phyloP scores from a whole-genome alignment of 2,888 invertebrate genomes.

The Labia minor region DNA sequence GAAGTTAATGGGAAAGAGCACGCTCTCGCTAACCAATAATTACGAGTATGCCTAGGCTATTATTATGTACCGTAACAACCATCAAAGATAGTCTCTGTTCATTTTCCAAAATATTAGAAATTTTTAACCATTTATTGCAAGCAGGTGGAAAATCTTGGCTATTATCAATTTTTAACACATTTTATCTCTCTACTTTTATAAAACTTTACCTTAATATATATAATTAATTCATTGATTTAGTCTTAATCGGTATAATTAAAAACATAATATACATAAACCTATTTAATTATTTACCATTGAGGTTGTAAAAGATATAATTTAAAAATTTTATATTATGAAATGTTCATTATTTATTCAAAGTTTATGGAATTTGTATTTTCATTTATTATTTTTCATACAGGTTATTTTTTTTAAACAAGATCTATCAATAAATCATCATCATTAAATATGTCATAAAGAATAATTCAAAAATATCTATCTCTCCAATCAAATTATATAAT shows the following conservation, averaged over 20 bases:
- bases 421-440: too few species aligned
- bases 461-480: too few species aligned
- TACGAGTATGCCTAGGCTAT: neutral
- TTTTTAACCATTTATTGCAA: neutral
- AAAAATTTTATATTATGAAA: too few species aligned
- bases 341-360: too few species aligned
- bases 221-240: neutral
- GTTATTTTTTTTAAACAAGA: too few species aligned
- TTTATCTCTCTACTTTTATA: neutral
- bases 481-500: too few species aligned
- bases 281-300: neutral
- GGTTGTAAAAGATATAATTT: neutral
- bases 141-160: conserved; percentile 1
- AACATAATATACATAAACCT: neutral
- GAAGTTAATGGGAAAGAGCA: neutral
- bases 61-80: neutral
- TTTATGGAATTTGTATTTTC: too few species aligned
- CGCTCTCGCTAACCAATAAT: neutral
- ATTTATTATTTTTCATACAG: too few species aligned
- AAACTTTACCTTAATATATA: neutral
- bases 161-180: neutral
- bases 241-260: neutral
- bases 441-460: too few species aligned
- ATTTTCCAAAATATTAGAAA: conserved; percentile 7
- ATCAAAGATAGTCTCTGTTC: neutral